Percentiles rank a stretch among this genome's conserved stretches.
These are phyloP conservation scores for Blastobasis lacticolella DNA, from an alignment of 2,888 invertebrate species.

Conservation along the genomic window DNA sequence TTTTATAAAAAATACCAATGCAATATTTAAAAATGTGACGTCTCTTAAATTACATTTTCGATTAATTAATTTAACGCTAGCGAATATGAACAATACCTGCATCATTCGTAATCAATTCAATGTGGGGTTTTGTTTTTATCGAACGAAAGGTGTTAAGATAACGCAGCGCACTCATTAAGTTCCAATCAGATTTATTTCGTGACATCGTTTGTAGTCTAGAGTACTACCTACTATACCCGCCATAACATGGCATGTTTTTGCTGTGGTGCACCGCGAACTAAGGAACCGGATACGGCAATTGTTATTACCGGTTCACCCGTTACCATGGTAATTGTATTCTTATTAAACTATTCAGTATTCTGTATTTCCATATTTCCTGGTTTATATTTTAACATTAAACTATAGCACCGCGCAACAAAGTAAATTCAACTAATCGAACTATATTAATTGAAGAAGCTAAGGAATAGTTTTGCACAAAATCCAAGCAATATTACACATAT, in stretches of 20 bases:
- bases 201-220: neutral
- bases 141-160: neutral
- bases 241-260: conserved; percentile 30
- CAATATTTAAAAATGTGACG: neutral
- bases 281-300: conserved; percentile 16
- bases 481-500: no score
- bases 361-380: no score
- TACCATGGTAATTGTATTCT: conserved; percentile 26
- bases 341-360: neutral
- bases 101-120: neutral
- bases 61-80: no score
- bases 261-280: conserved; percentile 24
- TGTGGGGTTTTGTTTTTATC: conserved; percentile 9
- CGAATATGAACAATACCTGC: no score
- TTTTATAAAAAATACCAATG: neutral
- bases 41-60: no score
- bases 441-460: conserved; percentile 6
- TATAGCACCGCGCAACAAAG: neutral
- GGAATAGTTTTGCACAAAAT: no score
- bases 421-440: conserved; percentile 12
- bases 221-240: neutral
- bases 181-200: neutral
- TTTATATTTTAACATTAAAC: no score
- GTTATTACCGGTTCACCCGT: conserved; percentile 18
- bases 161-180: neutral